A percentile compares a stretch with the other conserved stretches of the same genome.
Conservation (phyloP, 2,888 invertebrate species). For the Polia nebulosa region DNA sequence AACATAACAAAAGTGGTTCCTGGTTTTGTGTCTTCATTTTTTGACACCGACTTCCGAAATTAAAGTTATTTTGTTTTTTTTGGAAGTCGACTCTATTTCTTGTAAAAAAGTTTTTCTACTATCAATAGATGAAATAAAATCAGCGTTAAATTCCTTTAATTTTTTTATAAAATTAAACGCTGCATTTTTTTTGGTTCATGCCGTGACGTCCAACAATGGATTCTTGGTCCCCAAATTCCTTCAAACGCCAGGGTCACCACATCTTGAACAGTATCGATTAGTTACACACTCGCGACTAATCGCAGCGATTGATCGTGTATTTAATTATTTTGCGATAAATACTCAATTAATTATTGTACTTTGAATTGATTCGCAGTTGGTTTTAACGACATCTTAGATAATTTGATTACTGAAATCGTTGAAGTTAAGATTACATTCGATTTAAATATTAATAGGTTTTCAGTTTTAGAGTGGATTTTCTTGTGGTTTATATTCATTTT, state of each 20-base stretch:
- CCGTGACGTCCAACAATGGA: background rate
- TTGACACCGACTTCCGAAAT: too few relatives aligned
- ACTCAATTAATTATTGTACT: background rate
- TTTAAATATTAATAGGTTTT: conserved; percentile 29
- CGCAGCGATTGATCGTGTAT: conserved; percentile 9
- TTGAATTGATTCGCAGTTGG: background rate
- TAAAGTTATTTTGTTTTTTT: too few relatives aligned
- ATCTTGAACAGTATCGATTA: conserved; percentile 14
- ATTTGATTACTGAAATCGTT: conserved; percentile 14
- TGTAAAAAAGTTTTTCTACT: too few relatives aligned
- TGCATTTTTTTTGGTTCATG: too few relatives aligned
- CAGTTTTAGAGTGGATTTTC: background rate
- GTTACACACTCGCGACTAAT: conserved; percentile 18
- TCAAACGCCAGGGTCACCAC: background rate
- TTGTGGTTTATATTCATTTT: conserved; percentile 1
- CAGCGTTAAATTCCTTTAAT: too few relatives aligned
- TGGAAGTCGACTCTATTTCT: too few relatives aligned
- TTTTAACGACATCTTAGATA: conserved; percentile 10
- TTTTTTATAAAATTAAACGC: too few relatives aligned
- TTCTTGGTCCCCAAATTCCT: background rate
- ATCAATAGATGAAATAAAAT: too few relatives aligned
- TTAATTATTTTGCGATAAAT: conserved; percentile 15
- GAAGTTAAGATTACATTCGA: conserved; percentile 29
- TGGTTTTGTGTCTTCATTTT: too few relatives aligned
- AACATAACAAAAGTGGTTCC: too few relatives aligned